Base-by-base conservation (phyloP, 2,113 vertebrate genomes). In the Telmatochromis sp. region DNA sequence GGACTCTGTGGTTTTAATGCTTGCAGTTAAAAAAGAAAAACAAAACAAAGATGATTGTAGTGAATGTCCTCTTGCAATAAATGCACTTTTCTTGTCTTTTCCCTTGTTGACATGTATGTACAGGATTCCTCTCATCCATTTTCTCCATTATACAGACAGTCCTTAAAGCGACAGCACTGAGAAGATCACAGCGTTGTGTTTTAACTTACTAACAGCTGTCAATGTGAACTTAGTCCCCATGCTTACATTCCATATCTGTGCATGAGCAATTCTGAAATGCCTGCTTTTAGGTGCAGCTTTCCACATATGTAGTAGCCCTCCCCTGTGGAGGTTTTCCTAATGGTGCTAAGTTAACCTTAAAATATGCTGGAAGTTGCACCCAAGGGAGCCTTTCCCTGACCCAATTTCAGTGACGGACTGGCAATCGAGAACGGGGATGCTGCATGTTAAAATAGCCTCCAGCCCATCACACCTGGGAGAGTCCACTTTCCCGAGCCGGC, bases 41-140 rank as follows among this genome's bases (percentile, higher is more conserved):
- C 1, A 71, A 71, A 45, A 73, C 37, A 42, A 73, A 45, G 21
- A 84, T 78, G 89, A 93, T 91, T 94, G 93, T 95, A 93, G 93
- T 90, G 86, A 85, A 84, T 60, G 55, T 87, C 89, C 85, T 94
- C 87, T 92, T 21, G 82, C 91, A 89, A 95, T 94, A 90, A 93
- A 95, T 95, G 95, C 96, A 96, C 95, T 96, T 95, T 96, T 87
- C 80, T 91, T 26, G 89, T 92, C 90, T 92, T 93, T 84, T 88
- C 91, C 86, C 63, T 80, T 37, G 84, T 88, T 80, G 80, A 83
- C 58, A 80, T 92, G 75, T 83, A 15, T 90, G 83, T 89, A 42
- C 87, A 88, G 85, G 86, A 78, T 89, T 90, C 23, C 58, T 82
- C n/a, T 78, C 35, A 19, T 81, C 86, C 10, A 12, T 86, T 17